Evolutionary conservation across 2,888 invertebrate genomes (phyloP).

Genomic region (Philonicus albiceps): DNA sequence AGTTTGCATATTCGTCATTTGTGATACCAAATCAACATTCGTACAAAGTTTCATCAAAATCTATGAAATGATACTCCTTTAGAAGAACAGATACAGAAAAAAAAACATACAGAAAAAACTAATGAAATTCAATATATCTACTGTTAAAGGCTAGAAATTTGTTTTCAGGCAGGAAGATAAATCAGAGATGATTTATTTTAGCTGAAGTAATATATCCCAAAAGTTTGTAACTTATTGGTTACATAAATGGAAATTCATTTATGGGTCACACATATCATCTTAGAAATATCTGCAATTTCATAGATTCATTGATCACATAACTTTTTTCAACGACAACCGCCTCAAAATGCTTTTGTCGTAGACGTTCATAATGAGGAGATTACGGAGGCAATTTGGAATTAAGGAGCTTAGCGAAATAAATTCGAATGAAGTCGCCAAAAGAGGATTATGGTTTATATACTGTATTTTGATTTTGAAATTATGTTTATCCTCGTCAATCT

Average conservation of each 20-base stretch:
- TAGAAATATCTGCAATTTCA: not conserved
- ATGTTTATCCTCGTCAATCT: not conserved
- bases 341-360: not conserved
- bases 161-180: not conserved
- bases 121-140: not conserved
- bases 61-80: not conserved
- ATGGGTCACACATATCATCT: not conserved
- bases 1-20: too few species aligned
- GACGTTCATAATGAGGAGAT: not conserved
- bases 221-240: not conserved
- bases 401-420: not conserved
- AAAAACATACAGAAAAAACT: not conserved
- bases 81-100: not conserved
- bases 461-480: not conserved
- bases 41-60: too few species aligned
- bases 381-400: not conserved
- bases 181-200: not conserved
- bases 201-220: not conserved
- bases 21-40: too few species aligned
- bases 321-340: not conserved
- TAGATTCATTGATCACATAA: not conserved
- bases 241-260: not conserved
- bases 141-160: not conserved
- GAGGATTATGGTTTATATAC: not conserved
- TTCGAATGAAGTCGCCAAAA: not conserved